Percentiles rank a stretch among this genome's conserved stretches.
Evolutionary conservation across 2,113 vertebrate species (phyloP).

Genomic region (Chelonoidis abingdonii): DNA sequence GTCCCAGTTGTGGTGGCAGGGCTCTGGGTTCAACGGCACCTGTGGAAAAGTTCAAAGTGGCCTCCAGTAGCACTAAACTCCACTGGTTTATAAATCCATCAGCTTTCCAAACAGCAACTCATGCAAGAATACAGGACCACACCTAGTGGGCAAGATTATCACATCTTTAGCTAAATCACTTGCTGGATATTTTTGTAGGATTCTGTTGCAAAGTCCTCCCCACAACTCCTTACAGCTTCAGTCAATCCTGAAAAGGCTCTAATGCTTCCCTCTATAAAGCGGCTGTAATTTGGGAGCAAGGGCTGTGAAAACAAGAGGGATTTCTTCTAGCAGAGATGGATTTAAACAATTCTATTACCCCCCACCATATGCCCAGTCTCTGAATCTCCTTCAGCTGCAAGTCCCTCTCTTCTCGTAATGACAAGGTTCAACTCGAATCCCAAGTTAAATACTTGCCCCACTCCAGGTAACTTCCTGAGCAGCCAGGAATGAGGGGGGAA

Average conservation of each 20-base stretch:
- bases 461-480: rapidly evolving
- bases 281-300: background rate
- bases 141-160: background rate
- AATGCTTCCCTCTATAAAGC: background rate
- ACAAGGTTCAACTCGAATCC: rapidly evolving
- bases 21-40: rapidly evolving
- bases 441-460: background rate
- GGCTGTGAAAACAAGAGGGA: background rate
- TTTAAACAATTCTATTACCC: background rate
- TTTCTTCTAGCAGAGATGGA: background rate
- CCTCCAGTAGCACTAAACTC: rapidly evolving
- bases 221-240: rapidly evolving
- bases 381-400: rapidly evolving
- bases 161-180: background rate
- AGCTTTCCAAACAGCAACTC: rapidly evolving
- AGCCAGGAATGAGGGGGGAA: no score
- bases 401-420: rapidly evolving
- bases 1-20: background rate
- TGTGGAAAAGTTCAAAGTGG: background rate
- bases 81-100: rapidly evolving
- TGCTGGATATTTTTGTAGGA: background rate
- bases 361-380: rapidly evolving
- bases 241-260: rapidly evolving
- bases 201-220: background rate
- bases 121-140: background rate